Percentiles rank a stretch among this genome's conserved stretches.
Evolutionary conservation across 1,140 invertebrate genomes (phyloP).

Genomic region (Agrilus planipennis): DNA sequence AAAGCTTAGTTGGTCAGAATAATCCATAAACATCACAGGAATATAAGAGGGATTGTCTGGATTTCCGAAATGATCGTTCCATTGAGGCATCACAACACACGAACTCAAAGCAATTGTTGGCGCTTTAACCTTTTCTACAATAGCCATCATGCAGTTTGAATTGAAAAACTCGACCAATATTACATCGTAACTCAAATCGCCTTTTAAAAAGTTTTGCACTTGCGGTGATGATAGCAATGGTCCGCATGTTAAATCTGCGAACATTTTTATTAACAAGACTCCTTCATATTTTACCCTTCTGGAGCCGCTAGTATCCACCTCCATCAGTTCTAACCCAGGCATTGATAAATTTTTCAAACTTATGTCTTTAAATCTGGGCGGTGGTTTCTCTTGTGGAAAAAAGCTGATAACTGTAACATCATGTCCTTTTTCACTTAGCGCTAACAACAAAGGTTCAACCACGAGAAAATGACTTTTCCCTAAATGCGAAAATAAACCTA

Average conservation of each 20-base stretch:
- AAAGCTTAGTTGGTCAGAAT: constrained; percentile 40
- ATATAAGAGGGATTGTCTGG: constrained; percentile 10
- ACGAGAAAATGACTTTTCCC: constrained; percentile 40
- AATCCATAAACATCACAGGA: constrained; percentile 24
- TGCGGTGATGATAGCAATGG: too few species aligned
- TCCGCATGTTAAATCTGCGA: too few species aligned
- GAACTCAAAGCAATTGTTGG: constrained; percentile 14
- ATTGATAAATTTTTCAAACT: constrained; percentile 16
- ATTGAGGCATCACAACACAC: not conserved
- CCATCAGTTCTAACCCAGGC: too few species aligned
- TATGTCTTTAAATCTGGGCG: constrained; percentile 33
- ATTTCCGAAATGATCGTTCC: not conserved
- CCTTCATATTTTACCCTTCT: too few species aligned
- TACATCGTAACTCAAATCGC: constrained; percentile 40
- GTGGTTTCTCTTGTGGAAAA: constrained; percentile 39
- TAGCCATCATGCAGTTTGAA: not conserved
- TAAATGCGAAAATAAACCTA: constrained; percentile 17
- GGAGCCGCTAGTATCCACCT: too few species aligned
- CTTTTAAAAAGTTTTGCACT: not conserved
- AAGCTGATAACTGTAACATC: constrained; percentile 54
- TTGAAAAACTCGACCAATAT: constrained; percentile 34
- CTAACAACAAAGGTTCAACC: constrained; percentile 49
- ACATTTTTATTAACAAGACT: too few species aligned
- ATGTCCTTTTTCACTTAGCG: constrained; percentile 49
- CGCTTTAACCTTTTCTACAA: constrained; percentile 2